Evolutionary conservation across 2,888 invertebrate genomes (phyloP).

Genomic region (Rugalucina vietnamica): DNA sequence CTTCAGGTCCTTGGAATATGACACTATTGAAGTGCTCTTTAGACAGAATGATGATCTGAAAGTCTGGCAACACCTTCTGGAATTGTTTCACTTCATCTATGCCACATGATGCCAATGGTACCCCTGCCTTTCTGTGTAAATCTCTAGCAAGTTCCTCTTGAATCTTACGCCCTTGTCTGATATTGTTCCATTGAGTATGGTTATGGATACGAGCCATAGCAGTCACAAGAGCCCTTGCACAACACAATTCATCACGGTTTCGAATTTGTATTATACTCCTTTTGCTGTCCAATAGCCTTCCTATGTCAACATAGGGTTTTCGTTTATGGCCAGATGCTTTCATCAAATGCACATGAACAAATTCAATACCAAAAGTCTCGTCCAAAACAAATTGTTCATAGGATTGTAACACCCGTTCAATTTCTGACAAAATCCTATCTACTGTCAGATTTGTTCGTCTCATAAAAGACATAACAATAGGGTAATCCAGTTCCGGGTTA

Average conservation of each 20-base stretch:
- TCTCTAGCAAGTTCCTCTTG: neutral
- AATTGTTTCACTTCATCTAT: constrained; percentile 20
- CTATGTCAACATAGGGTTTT: constrained; percentile 7
- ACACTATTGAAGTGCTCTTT: constrained; percentile 38
- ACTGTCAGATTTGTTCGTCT: constrained; percentile 18
- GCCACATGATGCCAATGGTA: neutral
- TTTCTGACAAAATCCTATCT: constrained; percentile 33
- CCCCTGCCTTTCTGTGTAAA: neutral
- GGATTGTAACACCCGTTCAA: constrained; percentile 39
- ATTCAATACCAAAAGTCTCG: neutral
- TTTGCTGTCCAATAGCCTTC: constrained; percentile 5
- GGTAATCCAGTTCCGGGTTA: constrained; percentile 42
- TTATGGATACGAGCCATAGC: constrained; percentile 18
- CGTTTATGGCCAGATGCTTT: neutral
- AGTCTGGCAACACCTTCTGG: constrained; percentile 15
- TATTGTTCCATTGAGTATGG: constrained; percentile 29
- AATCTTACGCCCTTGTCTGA: neutral
- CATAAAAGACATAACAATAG: constrained; percentile 36
- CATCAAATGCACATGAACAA: neutral
- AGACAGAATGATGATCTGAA: constrained; percentile 40
- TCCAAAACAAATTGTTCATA: constrained; percentile 27
- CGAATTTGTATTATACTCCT: constrained; percentile 21
- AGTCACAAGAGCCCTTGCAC: constrained; percentile 25
- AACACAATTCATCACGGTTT: constrained; percentile 19
- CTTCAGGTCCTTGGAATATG: constrained; percentile 39